Conservation (phyloP, 2,797 vertebrate genomes). For the Catamblyrhynchus diadema region DNA sequence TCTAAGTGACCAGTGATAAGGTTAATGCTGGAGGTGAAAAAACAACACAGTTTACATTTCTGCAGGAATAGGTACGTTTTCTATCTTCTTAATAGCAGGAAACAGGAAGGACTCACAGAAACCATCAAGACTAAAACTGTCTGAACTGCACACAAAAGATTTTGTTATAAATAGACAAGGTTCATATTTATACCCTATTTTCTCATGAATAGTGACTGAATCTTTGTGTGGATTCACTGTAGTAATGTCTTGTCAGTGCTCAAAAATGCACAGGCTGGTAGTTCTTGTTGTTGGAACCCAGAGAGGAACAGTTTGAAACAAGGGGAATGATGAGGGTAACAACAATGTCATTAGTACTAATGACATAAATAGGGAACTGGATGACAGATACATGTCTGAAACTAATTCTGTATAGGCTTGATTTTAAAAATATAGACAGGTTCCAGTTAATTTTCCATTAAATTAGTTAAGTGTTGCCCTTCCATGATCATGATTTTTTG, state of each 20-base stretch:
- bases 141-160: background rate
- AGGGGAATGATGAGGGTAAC: background rate
- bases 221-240: background rate
- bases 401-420: background rate
- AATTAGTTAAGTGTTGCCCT: background rate
- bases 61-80: background rate
- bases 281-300: background rate
- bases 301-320: background rate
- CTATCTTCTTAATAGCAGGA: background rate
- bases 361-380: background rate
- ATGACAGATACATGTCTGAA: background rate
- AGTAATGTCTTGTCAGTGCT: background rate
- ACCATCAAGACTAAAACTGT: background rate
- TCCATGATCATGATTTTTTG: background rate
- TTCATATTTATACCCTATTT: background rate
- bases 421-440: background rate
- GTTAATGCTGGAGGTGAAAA: constrained; percentile 86
- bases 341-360: background rate
- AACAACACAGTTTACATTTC: background rate
- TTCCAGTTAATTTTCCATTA: background rate
- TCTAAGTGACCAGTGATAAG: constrained; percentile 96
- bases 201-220: background rate
- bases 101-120: constrained; percentile 56
- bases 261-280: background rate
- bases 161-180: background rate